phyloP scores from a whole-genome alignment of 2,888 invertebrate species.

The Rhingia campestris region DNA sequence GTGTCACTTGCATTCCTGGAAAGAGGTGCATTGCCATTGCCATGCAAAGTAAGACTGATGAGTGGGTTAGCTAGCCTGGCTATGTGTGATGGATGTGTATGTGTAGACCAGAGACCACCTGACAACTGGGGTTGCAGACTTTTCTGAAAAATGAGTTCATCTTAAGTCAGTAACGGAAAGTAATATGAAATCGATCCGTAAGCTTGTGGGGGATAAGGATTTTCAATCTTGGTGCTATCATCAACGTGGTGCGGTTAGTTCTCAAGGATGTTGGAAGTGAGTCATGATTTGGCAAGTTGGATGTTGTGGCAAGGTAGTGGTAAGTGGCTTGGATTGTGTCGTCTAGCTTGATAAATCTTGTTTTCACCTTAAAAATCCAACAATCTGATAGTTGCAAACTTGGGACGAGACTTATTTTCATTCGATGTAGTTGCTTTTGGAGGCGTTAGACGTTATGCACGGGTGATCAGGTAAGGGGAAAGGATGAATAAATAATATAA shows the following conservation, averaged over 20 bases:
- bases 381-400: no score
- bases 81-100: background rate
- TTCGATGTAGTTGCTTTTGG: no score
- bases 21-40: slow-evolving; percentile 14
- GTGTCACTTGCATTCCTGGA: slow-evolving; percentile 50
- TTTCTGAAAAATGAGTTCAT: slow-evolving; percentile 59
- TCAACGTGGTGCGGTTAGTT: slow-evolving; percentile 32
- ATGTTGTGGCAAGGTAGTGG: background rate
- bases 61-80: slow-evolving; percentile 15
- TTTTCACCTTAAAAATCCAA: no score
- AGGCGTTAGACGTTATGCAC: no score
- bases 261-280: background rate
- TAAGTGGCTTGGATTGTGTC: no score
- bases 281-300: slow-evolving; percentile 1
- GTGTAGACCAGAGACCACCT: slow-evolving; percentile 35
- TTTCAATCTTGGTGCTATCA: slow-evolving; percentile 27
- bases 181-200: slow-evolving; percentile 50
- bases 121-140: slow-evolving; percentile 52
- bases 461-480: no score
- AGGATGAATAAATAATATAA: no score
- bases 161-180: slow-evolving; percentile 44
- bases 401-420: no score
- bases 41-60: slow-evolving; percentile 41
- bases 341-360: no score
- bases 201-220: background rate